Base-by-base conservation (phyloP, 2,797 vertebrate genomes). In the Coilia nasus region DNA sequence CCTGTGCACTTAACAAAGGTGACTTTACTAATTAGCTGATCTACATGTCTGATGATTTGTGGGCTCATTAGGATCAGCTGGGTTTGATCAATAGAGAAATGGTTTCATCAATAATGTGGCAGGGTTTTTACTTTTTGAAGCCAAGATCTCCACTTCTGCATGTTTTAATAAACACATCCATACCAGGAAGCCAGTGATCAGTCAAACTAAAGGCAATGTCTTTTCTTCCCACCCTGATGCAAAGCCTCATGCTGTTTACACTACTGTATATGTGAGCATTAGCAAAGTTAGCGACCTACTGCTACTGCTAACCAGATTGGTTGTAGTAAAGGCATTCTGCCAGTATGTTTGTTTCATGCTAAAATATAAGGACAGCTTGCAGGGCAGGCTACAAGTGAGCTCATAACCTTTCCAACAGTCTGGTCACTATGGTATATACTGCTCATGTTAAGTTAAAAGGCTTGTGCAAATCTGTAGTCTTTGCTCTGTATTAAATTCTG, bases 201-300 rank as follows among this genome's bases (percentile, higher is more conserved):
- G 86, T 84, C 88, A 88, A 28, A 89, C 90, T 88, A 88, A 91
- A 90, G 89, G 46, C 85, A 21, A 19, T 85, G 87, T 88, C 6
- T 85, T 85, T 62, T 47, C 57, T 59, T 75, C 84, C 57, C 67
- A 75, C 87, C 87, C 87, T 90, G 54, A 84, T 86, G 89, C 80
- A 89, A 91, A 84, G 87, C 85, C 57, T 67, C 86, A 78, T 90
- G 83, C 87, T 90, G 83, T 92, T 91, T 85, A 89, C 92, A 91
- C 93, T 94, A 91, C 93, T 94, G 92, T 89, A 89, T 89, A 90
- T 87, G 90, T 85, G 84, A 88, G 81, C 47, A 50, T 84, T 87
- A 14, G 21, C 86, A 87, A 81, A 88, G 86, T 87, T 85, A 81
- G 88, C 84, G 87, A 23, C 15, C 75, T 50, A 44, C 60, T 89